Conservation (phyloP, 2,888 invertebrate species). For the Allophyes oxyacanthae region DNA sequence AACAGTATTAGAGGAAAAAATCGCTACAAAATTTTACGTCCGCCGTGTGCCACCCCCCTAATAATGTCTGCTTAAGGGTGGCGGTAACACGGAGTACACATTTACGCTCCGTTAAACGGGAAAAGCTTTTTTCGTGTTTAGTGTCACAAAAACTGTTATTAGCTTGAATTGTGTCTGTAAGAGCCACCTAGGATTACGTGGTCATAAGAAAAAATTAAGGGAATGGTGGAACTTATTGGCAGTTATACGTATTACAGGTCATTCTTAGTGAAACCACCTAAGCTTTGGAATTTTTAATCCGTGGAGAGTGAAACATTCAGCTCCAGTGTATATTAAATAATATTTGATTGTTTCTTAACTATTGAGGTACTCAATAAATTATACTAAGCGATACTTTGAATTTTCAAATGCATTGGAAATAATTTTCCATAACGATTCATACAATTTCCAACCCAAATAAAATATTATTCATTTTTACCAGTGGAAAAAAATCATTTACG, state of each 20-base stretch:
- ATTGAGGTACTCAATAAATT: too few relatives aligned
- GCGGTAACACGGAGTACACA: slow-evolving; percentile 88
- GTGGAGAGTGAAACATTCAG: too few relatives aligned
- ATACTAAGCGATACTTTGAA: too few relatives aligned
- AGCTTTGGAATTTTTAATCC: not conserved
- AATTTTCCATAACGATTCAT: too few relatives aligned
- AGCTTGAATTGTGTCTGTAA: slow-evolving; percentile 84
- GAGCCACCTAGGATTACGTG: slow-evolving; percentile 61
- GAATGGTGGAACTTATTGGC: slow-evolving; percentile 54
- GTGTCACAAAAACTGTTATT: slow-evolving; percentile 89
- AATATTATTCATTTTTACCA: too few relatives aligned
- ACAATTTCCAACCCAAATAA: too few relatives aligned
- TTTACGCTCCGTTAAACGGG: slow-evolving; percentile 89
- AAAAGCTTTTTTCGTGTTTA: slow-evolving; percentile 89
- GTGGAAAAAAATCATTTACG: too few relatives aligned
- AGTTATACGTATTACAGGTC: slow-evolving; percentile 16
- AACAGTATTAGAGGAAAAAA: slow-evolving; percentile 82
- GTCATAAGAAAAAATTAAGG: slow-evolving; percentile 59
- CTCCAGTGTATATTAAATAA: too few relatives aligned
- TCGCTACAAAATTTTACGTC: slow-evolving; percentile 87
- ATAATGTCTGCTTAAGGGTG: slow-evolving; percentile 89
- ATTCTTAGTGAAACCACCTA: slow-evolving; percentile 9
- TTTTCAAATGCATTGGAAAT: too few relatives aligned
- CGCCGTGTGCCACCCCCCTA: slow-evolving; percentile 83
- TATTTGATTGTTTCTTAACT: too few relatives aligned